Percentiles rank a stretch among this genome's conserved stretches.
These are phyloP conservation scores for Meteorus cinctellus DNA, from an alignment of 2,888 invertebrate genomes.

Conservation along the genomic window DNA sequence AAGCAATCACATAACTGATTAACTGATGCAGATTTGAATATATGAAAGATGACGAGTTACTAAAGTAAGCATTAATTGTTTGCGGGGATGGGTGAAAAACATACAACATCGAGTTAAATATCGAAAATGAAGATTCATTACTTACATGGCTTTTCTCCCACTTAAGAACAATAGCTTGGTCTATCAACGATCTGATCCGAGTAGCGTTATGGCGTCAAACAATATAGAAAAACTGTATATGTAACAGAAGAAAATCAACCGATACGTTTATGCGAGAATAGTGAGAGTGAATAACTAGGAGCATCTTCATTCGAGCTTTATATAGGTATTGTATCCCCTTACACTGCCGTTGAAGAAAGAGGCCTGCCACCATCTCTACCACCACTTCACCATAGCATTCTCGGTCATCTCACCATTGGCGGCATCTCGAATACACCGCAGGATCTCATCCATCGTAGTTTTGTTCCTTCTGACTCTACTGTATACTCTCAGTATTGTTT, in stretches of 20 bases:
- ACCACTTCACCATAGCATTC: slow-evolving; percentile 59
- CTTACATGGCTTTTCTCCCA: slow-evolving; percentile 1
- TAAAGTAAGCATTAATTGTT: too few species aligned
- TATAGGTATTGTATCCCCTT: slow-evolving; percentile 72
- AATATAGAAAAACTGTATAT: neutral
- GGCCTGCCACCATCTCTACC: slow-evolving; percentile 57
- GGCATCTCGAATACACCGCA: slow-evolving; percentile 13
- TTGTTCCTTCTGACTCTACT: too few species aligned
- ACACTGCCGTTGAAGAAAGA: slow-evolving; percentile 62
- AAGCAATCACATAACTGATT: too few species aligned
- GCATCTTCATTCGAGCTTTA: slow-evolving; percentile 74
- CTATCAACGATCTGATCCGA: neutral
- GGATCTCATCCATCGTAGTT: slow-evolving; percentile 5
- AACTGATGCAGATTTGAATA: too few species aligned
- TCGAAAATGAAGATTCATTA: neutral
- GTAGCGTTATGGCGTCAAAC: neutral
- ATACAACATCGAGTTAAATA: neutral
- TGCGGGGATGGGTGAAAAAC: neutral
- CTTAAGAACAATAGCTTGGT: neutral
- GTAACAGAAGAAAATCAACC: slow-evolving; percentile 26
- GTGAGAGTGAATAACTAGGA: slow-evolving; percentile 73
- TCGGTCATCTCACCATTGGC: slow-evolving; percentile 43
- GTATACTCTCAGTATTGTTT: slow-evolving; percentile 5
- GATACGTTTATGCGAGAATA: slow-evolving; percentile 70
- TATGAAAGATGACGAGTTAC: too few species aligned